Base-by-base conservation (phyloP, 2,888 invertebrate genomes). In the Tortrix viridana region DNA sequence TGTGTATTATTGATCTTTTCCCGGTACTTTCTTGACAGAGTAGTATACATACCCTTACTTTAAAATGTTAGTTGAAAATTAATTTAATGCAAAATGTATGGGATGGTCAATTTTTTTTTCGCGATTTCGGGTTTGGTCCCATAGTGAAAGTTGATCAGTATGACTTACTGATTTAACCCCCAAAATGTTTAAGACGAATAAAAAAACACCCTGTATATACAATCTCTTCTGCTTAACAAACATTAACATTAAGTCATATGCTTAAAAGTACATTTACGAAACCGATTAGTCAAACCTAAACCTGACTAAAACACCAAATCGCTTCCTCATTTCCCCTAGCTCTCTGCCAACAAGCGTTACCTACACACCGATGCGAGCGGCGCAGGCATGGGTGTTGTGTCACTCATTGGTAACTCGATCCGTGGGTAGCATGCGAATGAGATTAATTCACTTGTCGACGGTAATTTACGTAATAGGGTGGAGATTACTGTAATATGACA, bases 371-470 rank as follows among this genome's bases (percentile, higher is more conserved):
- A 41, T 12, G 41, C 41, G 2, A 16, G 32, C 32, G 6, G 6
- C 41, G 6, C 41, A 6, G 16, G n/a, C 41, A 41, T 41, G n/a
- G 14, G 41, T 32, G 2, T 41, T 41, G 16, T 47, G 41, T 60
- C 54, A 60, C 16, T 38, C 52, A 18, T 32, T 20, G 32, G 60
- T 54, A 60, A 60, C 54, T 48, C 54, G 26, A 54, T 54, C 60
- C 41, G 19, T 43, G 46, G n/a, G 14, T 38, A 41, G 60, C 54
- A 60, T 60, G 54, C 23, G 41, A 60, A 60, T 60, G 60, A 44
- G 54, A 20, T 41, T 26, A 48, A 60, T 60, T 60, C 54, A 60
- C 47, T 56, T 46, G n/a, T 55, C 32, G 50, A 44, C 19, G 59
- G 46, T 46, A 60, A 53, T 47, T 16, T 32, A 47, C 41, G 41